phyloP scores from a whole-genome alignment of 2,797 vertebrate genomes.

The Potorous gilbertii region DNA sequence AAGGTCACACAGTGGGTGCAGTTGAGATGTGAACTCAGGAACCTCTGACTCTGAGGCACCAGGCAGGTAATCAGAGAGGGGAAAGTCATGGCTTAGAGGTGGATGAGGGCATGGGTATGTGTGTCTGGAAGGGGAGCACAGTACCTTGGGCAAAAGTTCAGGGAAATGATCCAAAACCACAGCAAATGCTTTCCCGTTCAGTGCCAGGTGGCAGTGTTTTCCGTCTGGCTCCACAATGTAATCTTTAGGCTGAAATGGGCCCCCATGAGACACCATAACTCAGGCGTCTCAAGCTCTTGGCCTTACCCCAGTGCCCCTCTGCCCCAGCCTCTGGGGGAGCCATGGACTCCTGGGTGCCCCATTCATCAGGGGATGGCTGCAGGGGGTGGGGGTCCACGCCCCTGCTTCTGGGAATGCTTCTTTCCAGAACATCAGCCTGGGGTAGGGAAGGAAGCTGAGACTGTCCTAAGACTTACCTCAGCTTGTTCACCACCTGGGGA shows the following conservation, averaged over 20 bases:
- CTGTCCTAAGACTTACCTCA: slow-evolving; percentile 71
- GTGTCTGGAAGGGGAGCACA: not conserved
- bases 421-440: not conserved
- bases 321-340: not conserved
- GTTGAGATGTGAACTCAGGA: not conserved
- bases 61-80: not conserved
- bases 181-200: slow-evolving; percentile 93
- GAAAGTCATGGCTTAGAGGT: too few relatives aligned
- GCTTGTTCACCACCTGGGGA: slow-evolving; percentile 54
- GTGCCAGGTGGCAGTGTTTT: slow-evolving; percentile 88
- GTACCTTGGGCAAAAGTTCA: slow-evolving; percentile 93
- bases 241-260: slow-evolving; percentile 80
- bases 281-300: not conserved
- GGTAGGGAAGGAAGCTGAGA: not conserved
- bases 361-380: not conserved
- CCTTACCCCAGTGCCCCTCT: not conserved
- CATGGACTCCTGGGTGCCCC: not conserved
- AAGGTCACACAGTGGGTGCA: not conserved
- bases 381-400: not conserved
- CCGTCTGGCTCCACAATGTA: slow-evolving; percentile 49
- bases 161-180: slow-evolving; percentile 91
- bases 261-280: slow-evolving; percentile 78
- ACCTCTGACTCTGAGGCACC: too few relatives aligned
- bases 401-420: not conserved
- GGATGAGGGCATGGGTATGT: too few relatives aligned